phyloP scores from a whole-genome alignment of 1,140 invertebrate genomes.

The Druon quercuslanigerum region DNA sequence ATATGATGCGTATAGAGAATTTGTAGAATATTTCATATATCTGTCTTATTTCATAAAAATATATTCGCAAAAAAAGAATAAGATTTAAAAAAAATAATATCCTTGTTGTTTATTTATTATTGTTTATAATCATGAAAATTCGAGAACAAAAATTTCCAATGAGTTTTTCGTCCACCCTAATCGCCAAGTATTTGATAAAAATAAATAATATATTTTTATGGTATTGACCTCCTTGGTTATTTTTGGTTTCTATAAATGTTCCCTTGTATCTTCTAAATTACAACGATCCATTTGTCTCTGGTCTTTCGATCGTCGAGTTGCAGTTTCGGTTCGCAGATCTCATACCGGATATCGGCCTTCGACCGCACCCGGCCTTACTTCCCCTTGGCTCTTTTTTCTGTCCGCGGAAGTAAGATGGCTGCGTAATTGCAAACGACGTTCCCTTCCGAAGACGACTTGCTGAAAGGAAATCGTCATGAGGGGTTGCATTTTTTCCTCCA shows the following conservation, averaged over 20 bases:
- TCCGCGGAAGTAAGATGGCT: conserved; percentile 45
- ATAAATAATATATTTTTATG: neutral
- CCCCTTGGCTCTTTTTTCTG: conserved; percentile 42
- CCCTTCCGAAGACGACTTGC: neutral
- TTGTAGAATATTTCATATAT: too few relatives aligned
- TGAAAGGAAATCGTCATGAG: conserved; percentile 14
- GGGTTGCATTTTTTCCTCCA: conserved; percentile 19
- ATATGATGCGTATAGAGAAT: too few relatives aligned
- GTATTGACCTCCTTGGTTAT: neutral
- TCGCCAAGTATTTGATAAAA: neutral
- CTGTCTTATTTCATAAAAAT: too few relatives aligned
- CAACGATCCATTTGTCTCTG: conserved; percentile 57
- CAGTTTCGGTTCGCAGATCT: conserved; percentile 56
- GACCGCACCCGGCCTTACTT: conserved; percentile 57
- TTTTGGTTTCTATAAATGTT: neutral
- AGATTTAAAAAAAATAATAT: too few relatives aligned
- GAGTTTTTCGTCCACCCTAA: too few relatives aligned
- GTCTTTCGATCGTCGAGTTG: conserved; percentile 44
- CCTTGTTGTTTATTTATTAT: too few relatives aligned
- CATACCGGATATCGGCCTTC: conserved; percentile 59
- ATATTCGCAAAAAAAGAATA: too few relatives aligned
- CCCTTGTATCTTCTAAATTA: conserved; percentile 44
- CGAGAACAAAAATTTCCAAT: too few relatives aligned
- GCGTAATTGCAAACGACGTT: conserved; percentile 38
- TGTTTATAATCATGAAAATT: too few relatives aligned